Evolutionary conservation across 2,113 vertebrate species (phyloP).

Genomic region (Entelurus aequoreus): DNA sequence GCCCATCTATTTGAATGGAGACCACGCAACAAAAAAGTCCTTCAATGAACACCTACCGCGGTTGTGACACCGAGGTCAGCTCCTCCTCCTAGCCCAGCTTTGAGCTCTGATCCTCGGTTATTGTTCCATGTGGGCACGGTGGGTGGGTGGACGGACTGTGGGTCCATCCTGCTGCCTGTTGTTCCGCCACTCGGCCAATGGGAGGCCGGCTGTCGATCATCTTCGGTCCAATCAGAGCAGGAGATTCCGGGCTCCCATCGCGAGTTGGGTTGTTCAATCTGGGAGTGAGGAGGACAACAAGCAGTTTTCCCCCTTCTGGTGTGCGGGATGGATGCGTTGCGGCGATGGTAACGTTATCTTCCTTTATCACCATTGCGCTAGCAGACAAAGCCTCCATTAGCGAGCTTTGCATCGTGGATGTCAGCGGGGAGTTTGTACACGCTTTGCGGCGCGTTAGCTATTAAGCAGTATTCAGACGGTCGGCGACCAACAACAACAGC

Average conservation of each 20-base stretch:
- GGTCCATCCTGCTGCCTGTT: slow-evolving; percentile 62
- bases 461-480: slow-evolving; percentile 35
- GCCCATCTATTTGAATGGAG: no score
- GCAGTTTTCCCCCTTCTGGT: slow-evolving; percentile 26
- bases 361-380: not conserved
- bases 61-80: slow-evolving; percentile 19
- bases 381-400: not conserved
- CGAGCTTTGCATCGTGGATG: slow-evolving; percentile 33
- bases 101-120: slow-evolving; percentile 18
- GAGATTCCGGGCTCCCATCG: slow-evolving; percentile 42
- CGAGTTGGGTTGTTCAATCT: slow-evolving; percentile 65
- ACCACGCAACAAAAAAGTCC: not conserved
- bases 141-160: slow-evolving; percentile 29
- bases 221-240: slow-evolving; percentile 61
- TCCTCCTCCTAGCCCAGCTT: not conserved
- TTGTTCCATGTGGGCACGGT: slow-evolving; percentile 60
- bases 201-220: slow-evolving; percentile 33
- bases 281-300: slow-evolving; percentile 61
- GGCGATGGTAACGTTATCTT: slow-evolving; percentile 53
- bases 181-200: slow-evolving; percentile 64
- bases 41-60: slow-evolving; percentile 1
- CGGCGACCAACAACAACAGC: slow-evolving; percentile 48
- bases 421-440: slow-evolving; percentile 43
- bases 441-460: slow-evolving; percentile 47
- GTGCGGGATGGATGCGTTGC: slow-evolving; percentile 49